Evolutionary conservation across 2,113 vertebrate genomes (phyloP).

Genomic region (Platichthys stellatus): DNA sequence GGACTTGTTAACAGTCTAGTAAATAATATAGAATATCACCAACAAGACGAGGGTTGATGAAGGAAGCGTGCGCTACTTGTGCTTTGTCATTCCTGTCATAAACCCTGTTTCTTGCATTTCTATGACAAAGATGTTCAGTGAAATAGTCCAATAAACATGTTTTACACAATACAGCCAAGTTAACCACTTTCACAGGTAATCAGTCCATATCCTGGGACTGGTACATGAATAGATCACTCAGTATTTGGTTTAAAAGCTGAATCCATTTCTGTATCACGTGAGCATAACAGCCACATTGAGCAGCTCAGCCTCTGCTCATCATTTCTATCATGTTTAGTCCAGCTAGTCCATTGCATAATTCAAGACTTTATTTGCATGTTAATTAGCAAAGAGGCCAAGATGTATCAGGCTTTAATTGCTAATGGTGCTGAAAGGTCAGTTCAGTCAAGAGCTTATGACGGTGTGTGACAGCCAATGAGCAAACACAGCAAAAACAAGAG

Average conservation of each 20-base stretch:
- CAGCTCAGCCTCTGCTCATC: conserved; percentile 33
- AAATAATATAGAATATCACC: neutral
- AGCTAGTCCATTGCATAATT: conserved; percentile 79
- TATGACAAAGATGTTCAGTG: neutral
- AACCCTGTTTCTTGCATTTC: neutral
- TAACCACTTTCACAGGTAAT: neutral
- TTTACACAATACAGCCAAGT: neutral
- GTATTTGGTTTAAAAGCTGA: neutral
- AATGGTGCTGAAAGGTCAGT: conserved; percentile 69
- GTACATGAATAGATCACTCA: neutral
- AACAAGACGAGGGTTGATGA: no score
- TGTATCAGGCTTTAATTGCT: conserved; percentile 84
- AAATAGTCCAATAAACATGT: neutral
- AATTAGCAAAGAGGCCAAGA: conserved; percentile 74
- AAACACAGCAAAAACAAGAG: neutral
- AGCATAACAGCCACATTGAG: conserved; percentile 9
- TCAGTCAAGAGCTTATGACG: conserved; percentile 55
- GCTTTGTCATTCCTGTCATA: neutral
- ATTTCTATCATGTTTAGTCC: conserved; percentile 62
- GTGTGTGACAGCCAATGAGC: conserved; percentile 27
- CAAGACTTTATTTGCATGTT: conserved; percentile 82
- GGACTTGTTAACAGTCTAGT: no score
- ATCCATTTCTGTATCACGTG: neutral
- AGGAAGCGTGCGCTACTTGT: neutral
- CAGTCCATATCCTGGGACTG: neutral